These are phyloP conservation scores for Dysdera silvatica DNA, from an alignment of 1,140 invertebrate genomes.

Conservation along the genomic window DNA sequence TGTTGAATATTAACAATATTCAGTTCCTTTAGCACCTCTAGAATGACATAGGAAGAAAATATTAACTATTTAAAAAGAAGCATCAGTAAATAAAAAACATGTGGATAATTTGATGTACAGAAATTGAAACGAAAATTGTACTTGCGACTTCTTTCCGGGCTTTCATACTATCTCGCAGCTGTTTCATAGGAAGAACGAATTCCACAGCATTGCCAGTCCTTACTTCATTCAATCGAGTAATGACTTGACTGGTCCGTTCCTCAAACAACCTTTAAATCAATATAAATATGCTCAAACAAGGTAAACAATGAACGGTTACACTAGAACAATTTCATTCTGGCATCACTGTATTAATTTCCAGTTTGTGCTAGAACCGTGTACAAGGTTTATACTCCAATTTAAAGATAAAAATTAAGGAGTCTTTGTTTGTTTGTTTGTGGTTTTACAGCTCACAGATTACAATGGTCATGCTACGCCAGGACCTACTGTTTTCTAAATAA, in stretches of 20 bases:
- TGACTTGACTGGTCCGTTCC: constrained; percentile 74
- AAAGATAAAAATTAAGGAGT: too few relatives aligned
- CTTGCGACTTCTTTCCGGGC: constrained; percentile 82
- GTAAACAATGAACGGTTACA: too few relatives aligned
- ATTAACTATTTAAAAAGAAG: background rate
- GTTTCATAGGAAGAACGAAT: constrained; percentile 73
- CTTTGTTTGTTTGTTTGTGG: too few relatives aligned
- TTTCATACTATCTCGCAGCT: constrained; percentile 73
- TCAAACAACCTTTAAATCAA: constrained; percentile 58
- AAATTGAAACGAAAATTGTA: background rate
- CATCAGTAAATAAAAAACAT: background rate
- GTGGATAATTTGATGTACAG: constrained; percentile 1
- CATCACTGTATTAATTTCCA: too few relatives aligned
- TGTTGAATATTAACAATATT: constrained; percentile 74
- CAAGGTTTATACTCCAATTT: too few relatives aligned
- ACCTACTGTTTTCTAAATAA: too few relatives aligned
- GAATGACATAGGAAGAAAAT: constrained; percentile 26
- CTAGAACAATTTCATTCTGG: too few relatives aligned
- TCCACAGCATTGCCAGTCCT: constrained; percentile 72
- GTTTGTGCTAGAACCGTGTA: too few relatives aligned
- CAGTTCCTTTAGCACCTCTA: constrained; percentile 60
- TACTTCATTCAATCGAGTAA: constrained; percentile 76
- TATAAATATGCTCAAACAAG: background rate
- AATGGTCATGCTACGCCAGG: too few relatives aligned
- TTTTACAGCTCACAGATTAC: too few relatives aligned